Conservation (phyloP, 1,140 invertebrate species). For the Heliconius himera region DNA sequence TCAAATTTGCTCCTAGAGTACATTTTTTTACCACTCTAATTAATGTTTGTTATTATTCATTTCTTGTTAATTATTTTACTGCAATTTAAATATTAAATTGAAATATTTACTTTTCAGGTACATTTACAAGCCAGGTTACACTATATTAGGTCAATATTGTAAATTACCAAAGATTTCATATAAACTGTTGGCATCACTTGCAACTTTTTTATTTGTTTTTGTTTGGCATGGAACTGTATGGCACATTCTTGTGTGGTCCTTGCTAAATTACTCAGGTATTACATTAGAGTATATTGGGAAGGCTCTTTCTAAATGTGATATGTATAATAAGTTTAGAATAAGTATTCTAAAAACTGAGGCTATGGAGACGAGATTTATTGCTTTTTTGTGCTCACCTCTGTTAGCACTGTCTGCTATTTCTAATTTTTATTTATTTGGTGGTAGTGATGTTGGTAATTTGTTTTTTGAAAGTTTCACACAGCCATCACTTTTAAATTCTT, state of each 20-base stretch:
- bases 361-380: constrained; percentile 83
- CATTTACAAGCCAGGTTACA: constrained; percentile 90
- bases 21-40: too few relatives aligned
- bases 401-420: constrained; percentile 90
- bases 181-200: constrained; percentile 88
- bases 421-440: constrained; percentile 93
- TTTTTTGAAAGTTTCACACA: constrained; percentile 69
- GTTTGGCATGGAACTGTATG: constrained; percentile 93
- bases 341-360: constrained; percentile 62
- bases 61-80: too few relatives aligned
- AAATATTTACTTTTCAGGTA: constrained; percentile 84
- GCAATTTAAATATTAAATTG: not conserved
- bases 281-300: constrained; percentile 86
- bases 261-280: constrained; percentile 91
- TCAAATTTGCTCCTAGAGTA: too few relatives aligned
- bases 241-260: constrained; percentile 92
- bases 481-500: constrained; percentile 56
- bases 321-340: constrained; percentile 71
- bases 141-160: constrained; percentile 50
- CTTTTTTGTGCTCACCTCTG: constrained; percentile 86
- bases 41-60: too few relatives aligned
- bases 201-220: constrained; percentile 93
- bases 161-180: constrained; percentile 75
- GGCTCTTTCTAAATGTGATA: constrained; percentile 66
- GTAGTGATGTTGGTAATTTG: constrained; percentile 86